Conservation (phyloP, 2,113 vertebrate genomes). For the Electrona antarctica region DNA sequence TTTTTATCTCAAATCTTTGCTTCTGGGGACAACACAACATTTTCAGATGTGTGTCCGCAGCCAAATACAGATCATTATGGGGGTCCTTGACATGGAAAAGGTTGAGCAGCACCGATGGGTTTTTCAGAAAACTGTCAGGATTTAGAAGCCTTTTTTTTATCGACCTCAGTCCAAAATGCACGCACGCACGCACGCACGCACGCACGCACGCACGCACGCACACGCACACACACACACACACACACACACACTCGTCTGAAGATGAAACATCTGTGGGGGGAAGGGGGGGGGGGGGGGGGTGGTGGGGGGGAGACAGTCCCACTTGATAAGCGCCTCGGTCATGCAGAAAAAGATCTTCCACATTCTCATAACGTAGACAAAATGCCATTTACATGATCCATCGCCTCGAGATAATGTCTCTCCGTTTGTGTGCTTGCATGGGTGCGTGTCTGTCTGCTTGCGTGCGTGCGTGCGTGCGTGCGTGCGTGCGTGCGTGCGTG, state of each 20-base stretch:
- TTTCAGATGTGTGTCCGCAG: too few species aligned
- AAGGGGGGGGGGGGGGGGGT: constrained; percentile 73
- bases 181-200: not conserved
- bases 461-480: constrained; percentile 24
- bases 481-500: constrained; percentile 2
- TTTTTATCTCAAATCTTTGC: too few species aligned
- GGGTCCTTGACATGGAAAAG: too few species aligned
- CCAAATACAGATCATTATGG: too few species aligned
- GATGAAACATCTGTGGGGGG: constrained; percentile 65
- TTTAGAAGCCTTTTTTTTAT: too few species aligned
- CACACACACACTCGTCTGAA: constrained; percentile 24
- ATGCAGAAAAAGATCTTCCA: constrained; percentile 88
- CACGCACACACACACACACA: not conserved
- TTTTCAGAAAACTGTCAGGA: too few species aligned
- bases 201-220: not conserved
- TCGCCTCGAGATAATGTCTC: constrained; percentile 81
- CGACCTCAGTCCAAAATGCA: too few species aligned
- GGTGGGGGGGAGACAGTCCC: constrained; percentile 68
- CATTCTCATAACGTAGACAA: constrained; percentile 87
- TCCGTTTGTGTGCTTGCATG: constrained; percentile 57
- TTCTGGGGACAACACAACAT: too few species aligned
- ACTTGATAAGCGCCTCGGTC: constrained; percentile 87
- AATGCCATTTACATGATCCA: constrained; percentile 91
- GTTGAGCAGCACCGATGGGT: too few species aligned
- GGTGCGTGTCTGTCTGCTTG: constrained; percentile 11